Evolutionary conservation across 2,113 vertebrate genomes (phyloP), one percentile per base, ranked within the genome.

Genomic region (Todiramphus saurophagus): DNA sequence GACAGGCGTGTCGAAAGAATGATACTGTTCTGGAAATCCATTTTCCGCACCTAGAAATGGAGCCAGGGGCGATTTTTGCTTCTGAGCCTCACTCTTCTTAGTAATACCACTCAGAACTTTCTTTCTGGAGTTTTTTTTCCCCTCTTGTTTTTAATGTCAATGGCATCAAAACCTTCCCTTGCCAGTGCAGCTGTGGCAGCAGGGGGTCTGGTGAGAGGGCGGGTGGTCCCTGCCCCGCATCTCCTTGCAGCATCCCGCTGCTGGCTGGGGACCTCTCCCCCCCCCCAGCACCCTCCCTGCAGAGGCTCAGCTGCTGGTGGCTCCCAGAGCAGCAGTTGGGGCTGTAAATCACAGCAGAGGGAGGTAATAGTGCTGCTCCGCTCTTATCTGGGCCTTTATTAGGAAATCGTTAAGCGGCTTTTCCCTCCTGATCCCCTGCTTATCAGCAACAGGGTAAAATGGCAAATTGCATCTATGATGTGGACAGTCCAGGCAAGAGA

Each of bases 1-100:
- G 93, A 82, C 69, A 79, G 89, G 84, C 53, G 0, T 91, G 44
- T 89, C 74, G 7, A 89, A 97, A 93, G 74, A 48, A 56, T 79
- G 23, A 39, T 87, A 64, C 15, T 89, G 62, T 89, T 93, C 87
- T 79, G 87, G 53, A 91, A 96, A 96, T 94, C 87, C 89, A 89
- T 96, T 96, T 78, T 91, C 62, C 20, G 0, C 84, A 79, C 83
- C 69, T 75, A 91, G 84, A 89, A 93, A 84, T 46, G 66, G 56
- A 93, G 66, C 90, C 64, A 7, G 74, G 31, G 56, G 87, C 12
- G 1, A 68, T 63, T 59, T 78, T 46, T 75, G 19, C 70, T 81
- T 62, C 91, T 44, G 59, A 95, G 63, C 44, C 35, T 86, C 11
- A 1, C 56, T 76, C 28, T 70, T 55, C 50, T 83, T 67, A 46